A percentile compares a stretch with the other conserved stretches of the same genome.
These are phyloP conservation scores for Melolontha melolontha DNA, from an alignment of 2,888 invertebrate species.

Conservation along the genomic window DNA sequence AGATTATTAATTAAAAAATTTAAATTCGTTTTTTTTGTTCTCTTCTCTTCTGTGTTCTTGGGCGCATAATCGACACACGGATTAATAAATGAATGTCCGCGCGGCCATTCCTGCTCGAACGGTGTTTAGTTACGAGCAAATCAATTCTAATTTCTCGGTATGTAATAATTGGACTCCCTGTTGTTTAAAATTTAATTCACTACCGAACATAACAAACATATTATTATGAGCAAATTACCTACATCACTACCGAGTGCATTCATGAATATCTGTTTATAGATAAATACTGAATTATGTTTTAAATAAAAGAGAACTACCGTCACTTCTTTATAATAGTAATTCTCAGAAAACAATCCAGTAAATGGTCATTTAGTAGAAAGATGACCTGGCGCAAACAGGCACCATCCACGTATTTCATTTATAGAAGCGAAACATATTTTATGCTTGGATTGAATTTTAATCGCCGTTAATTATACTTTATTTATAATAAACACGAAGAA, in stretches of 20 bases:
- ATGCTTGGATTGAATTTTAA: too few species aligned
- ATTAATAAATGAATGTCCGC: too few species aligned
- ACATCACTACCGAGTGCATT: slow-evolving; percentile 5
- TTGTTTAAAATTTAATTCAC: slow-evolving; percentile 21
- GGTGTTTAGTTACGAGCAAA: slow-evolving; percentile 7
- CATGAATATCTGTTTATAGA: slow-evolving; percentile 5
- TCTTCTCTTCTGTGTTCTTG: too few species aligned
- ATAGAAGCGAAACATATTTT: too few species aligned
- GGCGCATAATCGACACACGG: too few species aligned
- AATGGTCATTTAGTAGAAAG: not conserved
- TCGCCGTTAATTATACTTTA: too few species aligned
- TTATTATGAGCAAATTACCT: slow-evolving; percentile 22
- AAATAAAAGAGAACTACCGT: not conserved
- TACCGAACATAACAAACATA: slow-evolving; percentile 12
- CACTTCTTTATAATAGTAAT: slow-evolving; percentile 9
- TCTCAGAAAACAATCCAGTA: slow-evolving; percentile 14
- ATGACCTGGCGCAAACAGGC: not conserved
- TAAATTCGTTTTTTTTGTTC: too few species aligned
- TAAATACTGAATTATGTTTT: not conserved
- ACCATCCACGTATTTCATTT: too few species aligned
- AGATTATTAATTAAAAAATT: too few species aligned
- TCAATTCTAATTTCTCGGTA: slow-evolving; percentile 20
- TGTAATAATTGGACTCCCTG: slow-evolving; percentile 14
- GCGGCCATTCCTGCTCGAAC: not conserved
- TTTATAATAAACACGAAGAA: too few species aligned